Evolutionary conservation across 2,888 invertebrate species (phyloP).

Genomic region (Tricholauxania praeusta): DNA sequence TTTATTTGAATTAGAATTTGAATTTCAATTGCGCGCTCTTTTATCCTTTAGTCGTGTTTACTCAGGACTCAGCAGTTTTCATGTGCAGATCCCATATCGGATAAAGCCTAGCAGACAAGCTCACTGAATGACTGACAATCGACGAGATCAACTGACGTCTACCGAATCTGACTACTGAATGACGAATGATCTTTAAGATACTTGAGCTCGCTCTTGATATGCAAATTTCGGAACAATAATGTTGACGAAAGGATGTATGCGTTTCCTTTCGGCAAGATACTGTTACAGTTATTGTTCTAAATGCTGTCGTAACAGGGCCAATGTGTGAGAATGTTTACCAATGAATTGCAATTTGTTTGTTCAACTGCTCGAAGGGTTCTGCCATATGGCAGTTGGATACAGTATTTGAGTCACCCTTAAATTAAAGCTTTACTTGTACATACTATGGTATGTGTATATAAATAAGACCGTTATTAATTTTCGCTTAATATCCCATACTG

Average conservation of each 20-base stretch:
- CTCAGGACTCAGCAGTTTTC: conserved; percentile 51
- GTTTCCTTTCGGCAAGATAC: conserved; percentile 29
- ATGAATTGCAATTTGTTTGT: conserved; percentile 45
- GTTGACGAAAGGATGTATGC: conserved; percentile 31
- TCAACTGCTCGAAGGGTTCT: conserved; percentile 25
- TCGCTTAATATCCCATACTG: too few relatives aligned
- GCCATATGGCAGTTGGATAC: too few relatives aligned
- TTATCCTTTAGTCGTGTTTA: conserved; percentile 49
- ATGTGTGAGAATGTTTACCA: conserved; percentile 19
- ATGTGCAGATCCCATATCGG: conserved; percentile 53
- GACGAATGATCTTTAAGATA: conserved; percentile 41
- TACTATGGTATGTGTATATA: conserved; percentile 15
- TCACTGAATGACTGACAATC: conserved; percentile 37
- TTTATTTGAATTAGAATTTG: conserved; percentile 58
- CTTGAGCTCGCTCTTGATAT: conserved; percentile 50
- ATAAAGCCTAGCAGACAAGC: conserved; percentile 51
- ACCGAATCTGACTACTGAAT: conserved; percentile 34
- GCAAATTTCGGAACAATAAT: conserved; percentile 51
- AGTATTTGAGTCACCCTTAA: too few relatives aligned
- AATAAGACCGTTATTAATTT: too few relatives aligned
- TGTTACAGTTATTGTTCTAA: conserved; percentile 24
- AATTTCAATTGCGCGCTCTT: conserved; percentile 45
- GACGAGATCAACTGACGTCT: conserved; percentile 9
- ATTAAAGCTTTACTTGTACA: background rate
- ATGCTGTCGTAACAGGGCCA: conserved; percentile 16